These are phyloP conservation scores for Bombus pyrosoma DNA, from an alignment of 1,140 invertebrate species.

Conservation along the genomic window DNA sequence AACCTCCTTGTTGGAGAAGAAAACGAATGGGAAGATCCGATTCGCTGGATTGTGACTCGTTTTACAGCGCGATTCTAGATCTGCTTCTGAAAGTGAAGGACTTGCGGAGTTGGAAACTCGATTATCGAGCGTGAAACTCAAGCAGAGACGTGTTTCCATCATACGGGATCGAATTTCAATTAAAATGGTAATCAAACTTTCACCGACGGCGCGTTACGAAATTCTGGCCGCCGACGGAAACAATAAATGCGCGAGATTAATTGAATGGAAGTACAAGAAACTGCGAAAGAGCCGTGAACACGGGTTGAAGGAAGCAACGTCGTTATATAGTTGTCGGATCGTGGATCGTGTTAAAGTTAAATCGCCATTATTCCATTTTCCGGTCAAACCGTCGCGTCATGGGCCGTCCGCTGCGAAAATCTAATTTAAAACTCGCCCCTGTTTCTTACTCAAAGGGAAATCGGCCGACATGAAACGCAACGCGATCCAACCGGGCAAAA, in stretches of 20 bases:
- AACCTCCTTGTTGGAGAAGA: not conserved
- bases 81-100: not conserved
- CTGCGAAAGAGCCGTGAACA: not conserved
- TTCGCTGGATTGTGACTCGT: not conserved
- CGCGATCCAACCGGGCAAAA: not conserved
- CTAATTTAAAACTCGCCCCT: not conserved
- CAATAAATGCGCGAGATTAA: not conserved
- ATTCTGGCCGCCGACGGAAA: not conserved
- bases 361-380: not conserved
- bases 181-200: slow-evolving; percentile 17
- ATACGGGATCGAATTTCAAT: not conserved
- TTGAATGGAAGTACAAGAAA: slow-evolving; percentile 3
- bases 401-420: not conserved
- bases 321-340: not conserved
- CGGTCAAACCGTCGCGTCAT: not conserved
- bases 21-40: not conserved
- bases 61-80: not conserved
- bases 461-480: not conserved
- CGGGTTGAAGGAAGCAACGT: not conserved
- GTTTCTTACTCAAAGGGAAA: not conserved
- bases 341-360: not conserved
- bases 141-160: not conserved
- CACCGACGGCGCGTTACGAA: not conserved
- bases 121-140: not conserved
- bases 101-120: not conserved